Conservation (phyloP, 1,140 invertebrate species). For the Melipona quadrifasciata region DNA sequence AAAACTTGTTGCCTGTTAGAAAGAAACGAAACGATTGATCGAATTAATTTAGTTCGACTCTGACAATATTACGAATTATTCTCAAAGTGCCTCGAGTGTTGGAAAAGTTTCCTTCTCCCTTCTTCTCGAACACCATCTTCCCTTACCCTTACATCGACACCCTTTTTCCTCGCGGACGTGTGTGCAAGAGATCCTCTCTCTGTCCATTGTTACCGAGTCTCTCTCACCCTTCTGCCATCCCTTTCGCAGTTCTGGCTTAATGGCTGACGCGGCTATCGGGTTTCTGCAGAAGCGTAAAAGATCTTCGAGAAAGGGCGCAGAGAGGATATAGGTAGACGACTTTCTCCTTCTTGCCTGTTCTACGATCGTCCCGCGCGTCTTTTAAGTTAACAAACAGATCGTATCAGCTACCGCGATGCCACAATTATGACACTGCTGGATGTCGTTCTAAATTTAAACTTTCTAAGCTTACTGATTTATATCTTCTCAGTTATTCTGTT, state of each 20-base stretch:
- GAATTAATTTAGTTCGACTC: background rate
- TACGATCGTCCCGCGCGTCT: background rate
- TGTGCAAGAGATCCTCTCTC: slow-evolving; percentile 3
- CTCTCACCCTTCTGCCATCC: slow-evolving; percentile 58
- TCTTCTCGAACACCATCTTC: background rate
- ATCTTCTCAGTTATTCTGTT: no score
- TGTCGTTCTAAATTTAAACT: no score
- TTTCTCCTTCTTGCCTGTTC: slow-evolving; percentile 6
- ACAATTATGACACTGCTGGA: no score
- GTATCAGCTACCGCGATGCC: no score
- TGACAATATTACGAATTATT: background rate
- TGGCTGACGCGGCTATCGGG: slow-evolving; percentile 74
- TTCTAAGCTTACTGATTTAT: no score
- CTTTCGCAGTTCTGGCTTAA: slow-evolving; percentile 72
- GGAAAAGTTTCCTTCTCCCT: background rate
- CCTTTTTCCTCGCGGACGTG: slow-evolving; percentile 10
- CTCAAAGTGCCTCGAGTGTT: background rate
- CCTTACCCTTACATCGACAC: background rate
- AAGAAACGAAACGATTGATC: background rate
- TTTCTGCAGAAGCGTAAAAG: slow-evolving; percentile 78
- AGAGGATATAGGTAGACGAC: slow-evolving; percentile 44
- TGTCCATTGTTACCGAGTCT: slow-evolving; percentile 55
- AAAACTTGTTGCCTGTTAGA: background rate
- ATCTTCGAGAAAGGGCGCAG: slow-evolving; percentile 66
- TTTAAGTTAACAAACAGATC: background rate